These are phyloP conservation scores for Mallateleia sp. DNA, from an alignment of 2,888 invertebrate species.

Conservation along the genomic window DNA sequence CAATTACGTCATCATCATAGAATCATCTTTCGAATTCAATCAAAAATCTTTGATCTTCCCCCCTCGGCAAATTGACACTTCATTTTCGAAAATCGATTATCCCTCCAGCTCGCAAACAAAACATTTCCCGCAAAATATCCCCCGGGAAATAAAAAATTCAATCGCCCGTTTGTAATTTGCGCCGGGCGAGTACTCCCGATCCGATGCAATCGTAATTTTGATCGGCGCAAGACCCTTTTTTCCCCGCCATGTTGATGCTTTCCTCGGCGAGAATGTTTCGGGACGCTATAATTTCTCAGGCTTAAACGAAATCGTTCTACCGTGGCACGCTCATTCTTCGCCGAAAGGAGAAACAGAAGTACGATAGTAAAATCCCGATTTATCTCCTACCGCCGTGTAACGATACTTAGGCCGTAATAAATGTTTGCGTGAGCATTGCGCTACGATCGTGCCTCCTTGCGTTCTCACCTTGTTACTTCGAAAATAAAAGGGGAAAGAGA, in stretches of 20 bases:
- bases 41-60: too few species aligned
- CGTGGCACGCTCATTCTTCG: slow-evolving; percentile 67
- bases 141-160: slow-evolving; percentile 55
- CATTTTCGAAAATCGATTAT: slow-evolving; percentile 18
- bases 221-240: slow-evolving; percentile 14
- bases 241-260: neutral
- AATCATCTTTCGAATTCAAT: too few species aligned
- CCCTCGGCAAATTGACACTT: slow-evolving; percentile 17
- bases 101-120: slow-evolving; percentile 24
- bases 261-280: slow-evolving; percentile 34
- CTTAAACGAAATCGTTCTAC: slow-evolving; percentile 76
- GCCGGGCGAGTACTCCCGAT: slow-evolving; percentile 1
- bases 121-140: neutral
- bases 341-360: slow-evolving; percentile 76
- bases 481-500: slow-evolving; percentile 46
- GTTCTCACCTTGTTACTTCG: slow-evolving; percentile 81
- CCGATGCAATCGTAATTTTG: slow-evolving; percentile 58
- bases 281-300: slow-evolving; percentile 72
- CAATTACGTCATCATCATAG: too few species aligned
- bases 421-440: slow-evolving; percentile 82
- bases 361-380: slow-evolving; percentile 77
- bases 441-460: slow-evolving; percentile 70
- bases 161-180: slow-evolving; percentile 53
- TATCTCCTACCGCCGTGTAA: slow-evolving; percentile 74
- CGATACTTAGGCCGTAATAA: slow-evolving; percentile 82